These are phyloP conservation scores for Hesperia comma DNA, from an alignment of 2,888 invertebrate genomes.

Conservation along the genomic window DNA sequence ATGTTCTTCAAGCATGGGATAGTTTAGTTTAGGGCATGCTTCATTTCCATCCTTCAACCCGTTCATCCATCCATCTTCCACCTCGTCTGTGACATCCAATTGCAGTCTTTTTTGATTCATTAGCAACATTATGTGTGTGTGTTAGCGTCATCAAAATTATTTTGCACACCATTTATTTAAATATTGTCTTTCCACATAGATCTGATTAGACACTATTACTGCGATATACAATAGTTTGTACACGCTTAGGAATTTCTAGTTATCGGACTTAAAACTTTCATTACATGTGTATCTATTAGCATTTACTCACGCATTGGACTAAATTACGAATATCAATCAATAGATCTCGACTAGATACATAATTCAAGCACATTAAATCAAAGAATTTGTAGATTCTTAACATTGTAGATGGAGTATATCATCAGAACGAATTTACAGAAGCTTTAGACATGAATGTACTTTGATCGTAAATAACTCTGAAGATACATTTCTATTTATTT, in stretches of 20 bases:
- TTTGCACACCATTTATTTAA: slow-evolving; percentile 52
- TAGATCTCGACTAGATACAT: background rate
- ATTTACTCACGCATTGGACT: slow-evolving; percentile 4
- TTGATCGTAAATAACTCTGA: too few species aligned
- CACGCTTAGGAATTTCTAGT: slow-evolving; percentile 21
- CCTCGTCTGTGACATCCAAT: slow-evolving; percentile 54
- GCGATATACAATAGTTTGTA: slow-evolving; percentile 23
- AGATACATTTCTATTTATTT: too few species aligned
- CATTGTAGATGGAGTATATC: too few species aligned
- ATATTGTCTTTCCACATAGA: slow-evolving; percentile 70
- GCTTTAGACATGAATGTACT: too few species aligned
- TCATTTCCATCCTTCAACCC: slow-evolving; percentile 54
- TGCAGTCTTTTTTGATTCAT: slow-evolving; percentile 75
- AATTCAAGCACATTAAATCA: too few species aligned
- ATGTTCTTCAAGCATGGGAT: slow-evolving; percentile 51
- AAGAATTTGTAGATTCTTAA: too few species aligned
- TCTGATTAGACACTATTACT: slow-evolving; percentile 33
- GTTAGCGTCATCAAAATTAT: slow-evolving; percentile 61
- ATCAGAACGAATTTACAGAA: too few species aligned
- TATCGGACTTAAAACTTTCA: slow-evolving; percentile 1
- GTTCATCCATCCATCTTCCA: slow-evolving; percentile 54
- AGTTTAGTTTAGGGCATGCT: slow-evolving; percentile 57
- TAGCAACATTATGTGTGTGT: slow-evolving; percentile 69
- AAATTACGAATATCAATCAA: background rate
- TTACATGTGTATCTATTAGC: slow-evolving; percentile 20